Percentiles rank a stretch among this genome's conserved stretches.
phyloP scores from a whole-genome alignment of 2,113 vertebrate genomes.

The Eclectus roratus region DNA sequence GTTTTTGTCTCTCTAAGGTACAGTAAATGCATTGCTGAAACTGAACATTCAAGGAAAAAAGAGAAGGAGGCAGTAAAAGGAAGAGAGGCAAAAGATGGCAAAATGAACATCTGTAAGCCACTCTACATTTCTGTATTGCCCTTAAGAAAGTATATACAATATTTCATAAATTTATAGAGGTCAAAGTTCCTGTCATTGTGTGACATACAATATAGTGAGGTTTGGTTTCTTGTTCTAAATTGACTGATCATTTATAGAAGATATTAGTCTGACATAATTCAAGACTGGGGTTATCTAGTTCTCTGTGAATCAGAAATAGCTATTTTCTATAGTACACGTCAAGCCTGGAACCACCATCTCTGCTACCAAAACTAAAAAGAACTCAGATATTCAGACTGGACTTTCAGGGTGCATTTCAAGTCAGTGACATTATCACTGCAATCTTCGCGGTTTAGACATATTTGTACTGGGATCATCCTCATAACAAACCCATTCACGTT shows the following conservation, averaged over 20 bases:
- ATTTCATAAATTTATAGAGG: not conserved
- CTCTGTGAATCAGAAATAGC: not conserved
- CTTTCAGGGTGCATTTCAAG: not conserved
- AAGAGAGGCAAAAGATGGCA: not conserved
- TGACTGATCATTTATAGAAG: not conserved
- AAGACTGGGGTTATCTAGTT: not conserved
- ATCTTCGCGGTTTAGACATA: not conserved
- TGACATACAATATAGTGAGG: not conserved
- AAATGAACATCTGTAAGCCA: not conserved
- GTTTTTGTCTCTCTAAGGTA: not conserved
- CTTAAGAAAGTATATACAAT: not conserved
- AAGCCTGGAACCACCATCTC: not conserved
- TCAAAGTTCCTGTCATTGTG: not conserved
- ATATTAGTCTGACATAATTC: not conserved
- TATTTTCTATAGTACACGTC: not conserved
- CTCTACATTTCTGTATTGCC: not conserved
- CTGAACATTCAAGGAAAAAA: not conserved
- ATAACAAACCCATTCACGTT: not conserved
- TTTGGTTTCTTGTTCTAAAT: not conserved
- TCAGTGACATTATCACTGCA: not conserved
- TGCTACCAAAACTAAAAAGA: not conserved
- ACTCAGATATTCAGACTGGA: not conserved
- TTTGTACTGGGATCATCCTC: not conserved
- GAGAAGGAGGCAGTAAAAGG: not conserved
- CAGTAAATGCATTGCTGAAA: not conserved